Evolutionary conservation across 2,888 invertebrate species (phyloP).

Genomic region (Clusia tigrina): DNA sequence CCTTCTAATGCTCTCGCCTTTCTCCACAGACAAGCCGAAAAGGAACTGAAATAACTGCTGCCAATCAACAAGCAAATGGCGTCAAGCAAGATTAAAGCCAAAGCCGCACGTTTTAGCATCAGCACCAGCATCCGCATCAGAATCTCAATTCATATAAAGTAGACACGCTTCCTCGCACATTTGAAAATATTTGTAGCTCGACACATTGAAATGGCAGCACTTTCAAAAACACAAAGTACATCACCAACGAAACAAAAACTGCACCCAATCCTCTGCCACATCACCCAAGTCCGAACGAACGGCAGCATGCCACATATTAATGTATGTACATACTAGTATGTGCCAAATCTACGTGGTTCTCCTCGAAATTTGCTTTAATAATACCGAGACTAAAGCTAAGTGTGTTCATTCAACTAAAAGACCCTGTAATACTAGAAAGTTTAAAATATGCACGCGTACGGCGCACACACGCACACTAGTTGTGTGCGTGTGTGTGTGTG

Average conservation of each 20-base stretch:
- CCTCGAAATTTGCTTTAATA: background rate
- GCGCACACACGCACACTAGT: too few relatives aligned
- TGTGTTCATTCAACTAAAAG: conserved; percentile 26
- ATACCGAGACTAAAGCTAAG: conserved; percentile 15
- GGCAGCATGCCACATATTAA: too few relatives aligned
- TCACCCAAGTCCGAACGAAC: too few relatives aligned
- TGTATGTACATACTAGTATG: too few relatives aligned
- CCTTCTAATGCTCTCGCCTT: conserved; percentile 10
- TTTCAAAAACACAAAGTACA: too few relatives aligned
- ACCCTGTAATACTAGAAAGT: conserved; percentile 2
- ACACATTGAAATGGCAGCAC: conserved; percentile 10
- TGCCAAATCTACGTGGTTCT: conserved; percentile 9
- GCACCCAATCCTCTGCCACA: too few relatives aligned
- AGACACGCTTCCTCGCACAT: conserved; percentile 17
- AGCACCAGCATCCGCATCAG: background rate
- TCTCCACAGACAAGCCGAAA: conserved; percentile 69
- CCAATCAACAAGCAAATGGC: conserved; percentile 69
- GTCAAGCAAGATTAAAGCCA: conserved; percentile 71
- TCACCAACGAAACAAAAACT: too few relatives aligned
- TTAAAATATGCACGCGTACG: background rate
- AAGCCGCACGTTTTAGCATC: background rate
- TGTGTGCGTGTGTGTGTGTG: too few relatives aligned
- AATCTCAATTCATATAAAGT: conserved; percentile 9
- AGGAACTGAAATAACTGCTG: conserved; percentile 66
- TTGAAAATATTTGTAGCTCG: conserved; percentile 16